Base-by-base conservation (phyloP, 2,113 vertebrate genomes). In the Maccullochella peelii region DNA sequence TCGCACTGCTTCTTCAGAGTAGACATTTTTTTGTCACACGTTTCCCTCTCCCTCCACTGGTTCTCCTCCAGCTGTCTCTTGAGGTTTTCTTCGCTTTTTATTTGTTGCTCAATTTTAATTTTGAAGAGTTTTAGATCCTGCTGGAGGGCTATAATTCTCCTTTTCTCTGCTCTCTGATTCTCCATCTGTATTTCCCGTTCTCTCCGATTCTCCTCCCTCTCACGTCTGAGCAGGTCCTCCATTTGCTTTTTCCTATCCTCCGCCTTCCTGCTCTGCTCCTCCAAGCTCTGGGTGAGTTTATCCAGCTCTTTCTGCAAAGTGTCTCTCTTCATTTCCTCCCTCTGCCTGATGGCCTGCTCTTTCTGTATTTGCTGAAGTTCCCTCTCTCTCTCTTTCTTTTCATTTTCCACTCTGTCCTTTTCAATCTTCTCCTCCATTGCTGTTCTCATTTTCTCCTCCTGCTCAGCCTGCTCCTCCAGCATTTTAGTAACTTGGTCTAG, bases 281-380 rank as follows among this genome's bases (percentile, higher is more conserved):
- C 72, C 38, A 91, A 52, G 63, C 55, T 84, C 54, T 72, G 57
- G n/a, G 40, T 77, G 7, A 92, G 78, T 44, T 61, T 79, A 1
- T 91, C 80, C 66, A 93, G 30, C 62, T 93, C 78, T 33, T 70
- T 85, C 55, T 91, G 88, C 66, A 93, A 47, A 57, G 73, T 71
- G 0, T 85, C 83, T 76, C 86, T 85, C 44, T 61, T 86, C 61
- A 77, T 78, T n/a, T 86, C 80, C 66, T 90, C 86, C 44, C 77
- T 72, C 52, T 77, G 83, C 9, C 73, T 79, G 44, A 82, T 81
- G 75, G 78, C 70, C 75, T 84, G 85, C 76, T 91, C 90, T 59
- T 25, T 86, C 77, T 89, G 73, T 27, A 73, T 70, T 25, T 80
- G 80, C 81, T 85, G 85, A 38, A 79, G 6, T 25, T 89, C 63